Percentiles rank a stretch among this genome's conserved stretches.
Conservation (phyloP, 1,140 invertebrate species). For the Ptiloglossa arizonensis region DNA sequence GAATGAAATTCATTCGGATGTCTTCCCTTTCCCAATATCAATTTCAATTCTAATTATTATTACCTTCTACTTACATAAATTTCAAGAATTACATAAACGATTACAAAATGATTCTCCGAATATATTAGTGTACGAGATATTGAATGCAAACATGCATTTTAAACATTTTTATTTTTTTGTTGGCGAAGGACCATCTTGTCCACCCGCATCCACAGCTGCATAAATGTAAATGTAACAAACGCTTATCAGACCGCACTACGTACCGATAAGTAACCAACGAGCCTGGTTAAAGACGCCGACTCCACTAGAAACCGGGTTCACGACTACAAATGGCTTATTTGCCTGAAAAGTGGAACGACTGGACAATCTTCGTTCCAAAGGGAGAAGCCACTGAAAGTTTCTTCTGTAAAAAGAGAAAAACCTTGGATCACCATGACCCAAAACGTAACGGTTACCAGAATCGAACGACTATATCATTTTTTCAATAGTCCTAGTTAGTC, state of each 20-base stretch:
- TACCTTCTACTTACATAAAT: too few relatives aligned
- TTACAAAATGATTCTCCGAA: too few relatives aligned
- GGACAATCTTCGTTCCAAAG: neutral
- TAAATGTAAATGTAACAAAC: conserved; percentile 47
- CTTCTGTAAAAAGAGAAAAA: too few relatives aligned
- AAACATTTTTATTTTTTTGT: neutral
- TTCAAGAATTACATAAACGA: too few relatives aligned
- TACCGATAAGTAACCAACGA: conserved; percentile 27
- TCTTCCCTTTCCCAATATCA: too few relatives aligned
- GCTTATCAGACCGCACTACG: conserved; percentile 33
- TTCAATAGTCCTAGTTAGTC: too few relatives aligned
- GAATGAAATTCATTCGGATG: too few relatives aligned
- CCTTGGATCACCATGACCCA: too few relatives aligned
- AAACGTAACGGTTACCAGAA: too few relatives aligned
- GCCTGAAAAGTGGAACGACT: neutral
- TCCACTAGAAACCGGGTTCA: conserved; percentile 1
- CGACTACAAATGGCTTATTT: conserved; percentile 39
- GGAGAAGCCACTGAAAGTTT: neutral
- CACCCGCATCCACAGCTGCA: conserved; percentile 35
- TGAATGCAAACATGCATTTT: too few relatives aligned
- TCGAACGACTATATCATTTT: neutral
- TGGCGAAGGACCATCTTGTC: neutral
- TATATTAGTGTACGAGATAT: too few relatives aligned
- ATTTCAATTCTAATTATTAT: too few relatives aligned
- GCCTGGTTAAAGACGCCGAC: conserved; percentile 7